Conservation (phyloP, 2,888 invertebrate species). For the Strigamia maritima region DNA sequence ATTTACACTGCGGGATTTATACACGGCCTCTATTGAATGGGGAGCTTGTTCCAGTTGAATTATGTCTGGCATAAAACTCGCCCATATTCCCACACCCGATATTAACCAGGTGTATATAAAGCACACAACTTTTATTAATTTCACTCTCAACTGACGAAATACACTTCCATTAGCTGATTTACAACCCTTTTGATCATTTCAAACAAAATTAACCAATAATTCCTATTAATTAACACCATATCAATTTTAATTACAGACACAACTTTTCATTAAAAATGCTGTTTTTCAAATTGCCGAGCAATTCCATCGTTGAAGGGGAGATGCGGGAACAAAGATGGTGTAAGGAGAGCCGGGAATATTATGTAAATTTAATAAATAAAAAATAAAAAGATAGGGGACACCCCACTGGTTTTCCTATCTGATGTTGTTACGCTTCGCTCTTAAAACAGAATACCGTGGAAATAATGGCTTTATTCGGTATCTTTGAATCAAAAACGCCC, state of each 20-base stretch:
- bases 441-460: constrained; percentile 25
- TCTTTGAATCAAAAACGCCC: constrained; percentile 1
- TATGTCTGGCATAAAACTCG: constrained; percentile 19
- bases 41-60: constrained; percentile 24
- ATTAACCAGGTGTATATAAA: constrained; percentile 20
- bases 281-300: not conserved
- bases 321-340: not conserved
- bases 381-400: constrained; percentile 21
- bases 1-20: constrained; percentile 29
- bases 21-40: constrained; percentile 18
- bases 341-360: not conserved
- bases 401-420: constrained; percentile 27
- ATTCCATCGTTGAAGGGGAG: not conserved
- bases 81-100: constrained; percentile 27
- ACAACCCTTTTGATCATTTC: not conserved
- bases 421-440: constrained; percentile 27
- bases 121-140: not conserved
- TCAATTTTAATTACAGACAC: not conserved
- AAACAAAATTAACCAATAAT: not conserved
- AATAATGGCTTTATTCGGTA: constrained; percentile 10
- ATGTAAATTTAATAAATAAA: constrained; percentile 9
- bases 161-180: not conserved
- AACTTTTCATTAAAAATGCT: constrained; percentile 15
- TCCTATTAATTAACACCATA: not conserved
- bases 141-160: not conserved